Evolutionary conservation across 2,113 vertebrate genomes (phyloP).

Genomic region (Trogon melanurus): DNA sequence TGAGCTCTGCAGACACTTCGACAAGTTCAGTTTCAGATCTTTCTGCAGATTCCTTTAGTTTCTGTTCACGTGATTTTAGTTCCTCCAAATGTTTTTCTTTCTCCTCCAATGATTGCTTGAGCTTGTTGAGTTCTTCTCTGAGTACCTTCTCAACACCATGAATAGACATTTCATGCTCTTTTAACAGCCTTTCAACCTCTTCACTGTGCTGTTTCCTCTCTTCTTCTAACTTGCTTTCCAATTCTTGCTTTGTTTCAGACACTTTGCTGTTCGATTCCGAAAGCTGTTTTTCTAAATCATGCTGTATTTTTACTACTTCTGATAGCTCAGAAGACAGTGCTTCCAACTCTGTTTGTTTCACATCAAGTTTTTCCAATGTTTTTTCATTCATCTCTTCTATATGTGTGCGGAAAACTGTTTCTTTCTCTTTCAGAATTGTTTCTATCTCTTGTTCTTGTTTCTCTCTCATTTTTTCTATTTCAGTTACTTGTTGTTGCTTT

Average conservation of each 20-base stretch:
- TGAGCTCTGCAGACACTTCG: conserved; percentile 69
- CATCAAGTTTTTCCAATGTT: conserved; percentile 88
- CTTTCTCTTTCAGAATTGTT: conserved; percentile 84
- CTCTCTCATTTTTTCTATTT: conserved; percentile 80
- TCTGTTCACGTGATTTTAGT: conserved; percentile 63
- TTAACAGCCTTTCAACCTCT: conserved; percentile 77
- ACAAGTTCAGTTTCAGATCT: conserved; percentile 72
- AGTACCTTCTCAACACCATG: conserved; percentile 81
- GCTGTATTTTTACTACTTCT: conserved; percentile 78
- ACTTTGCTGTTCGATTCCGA: conserved; percentile 61
- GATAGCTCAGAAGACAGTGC: conserved; percentile 84
- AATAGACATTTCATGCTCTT: conserved; percentile 79
- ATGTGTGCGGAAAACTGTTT: conserved; percentile 83
- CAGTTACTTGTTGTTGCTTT: conserved; percentile 73
- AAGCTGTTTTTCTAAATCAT: conserved; percentile 82
- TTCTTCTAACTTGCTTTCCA: conserved; percentile 79
- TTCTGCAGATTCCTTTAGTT: conserved; percentile 74
- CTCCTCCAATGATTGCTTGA: conserved; percentile 81
- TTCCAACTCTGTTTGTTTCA: conserved; percentile 91
- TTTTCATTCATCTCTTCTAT: conserved; percentile 94
- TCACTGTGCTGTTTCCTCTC: conserved; percentile 75
- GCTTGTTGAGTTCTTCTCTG: conserved; percentile 83
- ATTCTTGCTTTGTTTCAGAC: conserved; percentile 68
- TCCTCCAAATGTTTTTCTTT: conserved; percentile 82
- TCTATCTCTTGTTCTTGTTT: conserved; percentile 79